Conservation (phyloP, 2,888 invertebrate species). For the Sylvicola cinctus region DNA sequence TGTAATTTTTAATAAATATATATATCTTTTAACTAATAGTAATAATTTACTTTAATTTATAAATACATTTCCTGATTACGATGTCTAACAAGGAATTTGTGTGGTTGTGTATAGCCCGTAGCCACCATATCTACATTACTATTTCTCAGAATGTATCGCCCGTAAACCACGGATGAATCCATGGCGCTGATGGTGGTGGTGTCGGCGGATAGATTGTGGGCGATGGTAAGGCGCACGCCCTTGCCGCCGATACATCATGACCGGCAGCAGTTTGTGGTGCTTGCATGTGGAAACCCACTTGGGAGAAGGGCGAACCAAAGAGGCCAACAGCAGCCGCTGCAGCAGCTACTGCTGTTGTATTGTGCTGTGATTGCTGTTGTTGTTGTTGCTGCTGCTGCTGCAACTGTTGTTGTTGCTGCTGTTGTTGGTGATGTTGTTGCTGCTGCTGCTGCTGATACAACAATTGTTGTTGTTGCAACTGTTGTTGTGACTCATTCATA, state of each 20-base stretch:
- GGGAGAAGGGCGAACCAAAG: neutral
- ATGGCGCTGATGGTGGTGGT: conserved; percentile 25
- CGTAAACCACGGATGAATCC: conserved; percentile 27
- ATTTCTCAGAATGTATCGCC: conserved; percentile 17
- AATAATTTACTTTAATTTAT: no score
- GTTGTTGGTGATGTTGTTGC: conserved; percentile 1
- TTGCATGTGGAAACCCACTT: conserved; percentile 6
- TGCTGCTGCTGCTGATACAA: neutral
- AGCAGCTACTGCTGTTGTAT: conserved; percentile 3
- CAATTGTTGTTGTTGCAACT: neutral
- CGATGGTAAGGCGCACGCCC: conserved; percentile 19
- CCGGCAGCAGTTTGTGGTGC: conserved; percentile 10
- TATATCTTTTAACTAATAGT: no score
- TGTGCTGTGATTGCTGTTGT: conserved; percentile 7
- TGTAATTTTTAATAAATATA: no score
- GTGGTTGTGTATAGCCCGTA: no score
- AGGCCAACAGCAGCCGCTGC: neutral
- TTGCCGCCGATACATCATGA: neutral
- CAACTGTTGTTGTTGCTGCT: conserved; percentile 3
- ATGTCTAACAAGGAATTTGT: no score
- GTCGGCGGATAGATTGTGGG: conserved; percentile 28
- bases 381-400: conserved; percentile 7
- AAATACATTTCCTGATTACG: no score
- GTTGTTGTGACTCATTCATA: neutral
- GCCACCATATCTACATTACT: no score